Conservation (phyloP, 1,140 invertebrate genomes). For the Drosophila triauraria region DNA sequence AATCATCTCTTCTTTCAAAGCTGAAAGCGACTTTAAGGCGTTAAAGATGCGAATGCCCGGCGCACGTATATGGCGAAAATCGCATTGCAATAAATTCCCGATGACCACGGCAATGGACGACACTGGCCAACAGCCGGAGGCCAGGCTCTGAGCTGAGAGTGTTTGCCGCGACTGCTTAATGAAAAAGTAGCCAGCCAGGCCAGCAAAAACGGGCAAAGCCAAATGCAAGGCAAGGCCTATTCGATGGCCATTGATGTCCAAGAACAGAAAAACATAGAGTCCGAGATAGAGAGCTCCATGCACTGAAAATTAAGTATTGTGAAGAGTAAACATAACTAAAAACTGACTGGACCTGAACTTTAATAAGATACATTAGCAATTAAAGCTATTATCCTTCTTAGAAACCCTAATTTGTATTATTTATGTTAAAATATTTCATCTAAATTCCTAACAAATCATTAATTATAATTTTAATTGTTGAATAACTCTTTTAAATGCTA, state of each 20-base stretch:
- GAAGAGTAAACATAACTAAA: neutral
- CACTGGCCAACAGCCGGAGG: slow-evolving; percentile 22
- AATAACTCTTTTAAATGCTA: neutral
- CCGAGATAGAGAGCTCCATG: slow-evolving; percentile 1
- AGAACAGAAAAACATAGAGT: slow-evolving; percentile 53
- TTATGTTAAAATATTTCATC: neutral
- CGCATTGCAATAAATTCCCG: slow-evolving; percentile 71
- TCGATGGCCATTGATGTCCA: slow-evolving; percentile 67
- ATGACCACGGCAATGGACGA: slow-evolving; percentile 17
- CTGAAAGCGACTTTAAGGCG: slow-evolving; percentile 50
- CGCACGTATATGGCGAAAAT: slow-evolving; percentile 63
- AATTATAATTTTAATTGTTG: neutral
- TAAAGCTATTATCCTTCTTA: rapidly evolving
- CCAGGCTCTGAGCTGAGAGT: slow-evolving; percentile 34
- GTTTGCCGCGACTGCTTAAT: slow-evolving; percentile 44
- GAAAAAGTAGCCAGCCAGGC: slow-evolving; percentile 38
- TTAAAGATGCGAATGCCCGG: slow-evolving; percentile 63
- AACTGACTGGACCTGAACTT: too few relatives aligned
- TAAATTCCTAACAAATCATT: too few relatives aligned
- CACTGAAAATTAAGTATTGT: neutral
- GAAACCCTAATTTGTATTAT: neutral
- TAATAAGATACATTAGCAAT: too few relatives aligned
- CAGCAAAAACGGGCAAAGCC: slow-evolving; percentile 27
- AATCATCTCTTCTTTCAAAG: slow-evolving; percentile 10
- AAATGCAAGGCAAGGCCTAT: slow-evolving; percentile 37